Base-by-base conservation (phyloP, 2,888 invertebrate species). In the Idaea biselata region DNA sequence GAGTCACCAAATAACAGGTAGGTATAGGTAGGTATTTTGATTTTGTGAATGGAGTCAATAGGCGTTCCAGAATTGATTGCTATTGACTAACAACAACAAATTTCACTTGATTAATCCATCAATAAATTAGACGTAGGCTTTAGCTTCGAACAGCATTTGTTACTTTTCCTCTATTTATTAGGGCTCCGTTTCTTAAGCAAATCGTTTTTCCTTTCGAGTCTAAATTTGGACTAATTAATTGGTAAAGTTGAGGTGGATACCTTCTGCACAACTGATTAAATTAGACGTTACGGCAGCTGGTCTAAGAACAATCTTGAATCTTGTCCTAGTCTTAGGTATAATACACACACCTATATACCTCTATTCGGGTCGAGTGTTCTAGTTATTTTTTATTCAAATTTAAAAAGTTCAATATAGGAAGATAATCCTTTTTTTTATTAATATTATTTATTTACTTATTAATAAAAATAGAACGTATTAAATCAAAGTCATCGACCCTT, bases 51-150 rank as follows among this genome's bases (percentile, higher is more conserved):
- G 11, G 11, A 44, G 11, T 44, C 44, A 59, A 58, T 32, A 58
- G 67, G 70, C 73, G 73, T 60, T 73, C 58, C 72, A 44, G 11
- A 80, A 83, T 81, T 80, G 78, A 84, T 83, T 79, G 68, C 69
- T 68, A 75, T 74, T 77, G 74, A 74, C 64, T 64, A 62, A 66
- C 68, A 73, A 71, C 60, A 77, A 74, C 71, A 75, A 81, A 79
- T 75, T 69, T 67, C 64, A 64, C 72, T 74, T 76, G 73, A 78
- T 77, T 79, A 74, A 80, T 74, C 74, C 69, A 65, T 60, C 68
- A 61, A 72, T 77, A 75, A 76, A 75, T 79, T 75, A 72, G 67
- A 62, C 60, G 60, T 44, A 44, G 44, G 44, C n/a, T 64, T 70
- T 68, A 66, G 65, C 63, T 68, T 62, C 61, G 61, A 66, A 66